A percentile compares a stretch with the other conserved stretches of the same genome.
Evolutionary conservation across 37 sponge, comb jelly and placozoan species (phyloP).

Genomic region (Chondrosia reniformis): DNA sequence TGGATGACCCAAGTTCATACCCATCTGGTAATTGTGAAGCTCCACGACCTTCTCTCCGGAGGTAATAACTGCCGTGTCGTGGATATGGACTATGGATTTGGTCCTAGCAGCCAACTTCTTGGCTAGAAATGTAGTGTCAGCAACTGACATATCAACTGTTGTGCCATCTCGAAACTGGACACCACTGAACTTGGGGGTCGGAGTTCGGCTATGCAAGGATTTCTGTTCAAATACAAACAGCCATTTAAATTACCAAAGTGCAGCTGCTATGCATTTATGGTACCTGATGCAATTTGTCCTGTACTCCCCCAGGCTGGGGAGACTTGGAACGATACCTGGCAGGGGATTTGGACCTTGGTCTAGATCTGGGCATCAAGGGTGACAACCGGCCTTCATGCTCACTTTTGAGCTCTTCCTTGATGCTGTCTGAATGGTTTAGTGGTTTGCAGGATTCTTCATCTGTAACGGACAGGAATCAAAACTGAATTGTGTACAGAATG

Average conservation of each 20-base stretch:
- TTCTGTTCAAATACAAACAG: slow-evolving; percentile 4
- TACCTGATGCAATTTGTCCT: background rate
- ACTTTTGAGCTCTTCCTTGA: no score
- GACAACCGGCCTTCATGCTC: background rate
- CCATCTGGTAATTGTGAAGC: slow-evolving; percentile 39
- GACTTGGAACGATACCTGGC: background rate
- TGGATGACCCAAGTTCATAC: slow-evolving; percentile 61
- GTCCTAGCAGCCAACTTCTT: slow-evolving; percentile 46
- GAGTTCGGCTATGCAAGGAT: background rate
- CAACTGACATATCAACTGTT: slow-evolving; percentile 6
- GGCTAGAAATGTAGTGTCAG: slow-evolving; percentile 15
- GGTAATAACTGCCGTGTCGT: slow-evolving; percentile 53
- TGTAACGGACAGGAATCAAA: no score
- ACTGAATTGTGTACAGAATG: no score
- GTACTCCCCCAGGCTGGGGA: background rate
- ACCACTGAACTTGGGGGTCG: background rate
- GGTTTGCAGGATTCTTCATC: no score
- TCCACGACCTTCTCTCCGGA: slow-evolving; percentile 55
- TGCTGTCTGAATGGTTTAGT: no score
- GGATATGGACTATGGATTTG: slow-evolving; percentile 32
- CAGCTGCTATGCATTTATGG: background rate
- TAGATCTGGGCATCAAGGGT: no score
- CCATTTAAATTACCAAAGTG: background rate
- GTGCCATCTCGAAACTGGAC: slow-evolving; percentile 46
- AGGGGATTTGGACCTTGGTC: no score